Evolutionary conservation across 2,888 invertebrate genomes (phyloP).

Genomic region (Antitype chi): DNA sequence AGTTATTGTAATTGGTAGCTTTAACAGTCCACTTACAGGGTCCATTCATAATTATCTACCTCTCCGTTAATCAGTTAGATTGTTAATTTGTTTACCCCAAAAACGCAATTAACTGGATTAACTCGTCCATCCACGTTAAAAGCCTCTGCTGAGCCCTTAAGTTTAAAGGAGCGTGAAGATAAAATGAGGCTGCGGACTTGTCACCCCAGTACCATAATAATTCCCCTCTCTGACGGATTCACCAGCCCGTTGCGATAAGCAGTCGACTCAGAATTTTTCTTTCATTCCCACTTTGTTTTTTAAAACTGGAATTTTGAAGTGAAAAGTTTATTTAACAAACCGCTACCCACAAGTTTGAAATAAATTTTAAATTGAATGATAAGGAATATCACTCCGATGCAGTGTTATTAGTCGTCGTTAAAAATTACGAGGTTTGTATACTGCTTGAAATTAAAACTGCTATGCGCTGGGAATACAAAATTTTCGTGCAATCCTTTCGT

Average conservation of each 20-base stretch:
- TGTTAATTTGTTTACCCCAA: slow-evolving; percentile 33
- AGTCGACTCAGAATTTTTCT: slow-evolving; percentile 53
- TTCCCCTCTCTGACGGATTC: slow-evolving; percentile 57
- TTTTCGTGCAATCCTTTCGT: neutral
- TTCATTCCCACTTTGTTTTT: slow-evolving; percentile 32
- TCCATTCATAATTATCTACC: slow-evolving; percentile 9
- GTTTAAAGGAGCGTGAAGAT: slow-evolving; percentile 58
- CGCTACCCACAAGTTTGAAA: slow-evolving; percentile 37
- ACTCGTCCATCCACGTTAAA: slow-evolving; percentile 18
- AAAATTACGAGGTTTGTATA: slow-evolving; percentile 30
- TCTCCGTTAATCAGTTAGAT: slow-evolving; percentile 25
- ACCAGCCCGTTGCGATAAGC: slow-evolving; percentile 59
- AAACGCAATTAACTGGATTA: slow-evolving; percentile 32
- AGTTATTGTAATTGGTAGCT: neutral
- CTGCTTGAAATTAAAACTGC: slow-evolving; percentile 23
- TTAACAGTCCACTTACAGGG: neutral
- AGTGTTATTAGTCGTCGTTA: slow-evolving; percentile 31
- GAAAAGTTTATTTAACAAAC: slow-evolving; percentile 51
- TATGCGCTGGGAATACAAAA: slow-evolving; percentile 5
- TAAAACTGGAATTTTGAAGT: slow-evolving; percentile 43
- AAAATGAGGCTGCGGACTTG: slow-evolving; percentile 39
- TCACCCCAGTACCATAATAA: slow-evolving; percentile 51
- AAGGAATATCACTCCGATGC: slow-evolving; percentile 35
- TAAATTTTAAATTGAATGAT: slow-evolving; percentile 49
- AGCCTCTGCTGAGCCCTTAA: slow-evolving; percentile 35